Base-by-base conservation (phyloP, 2,888 invertebrate genomes). In the Aporophyla lueneburgensis region DNA sequence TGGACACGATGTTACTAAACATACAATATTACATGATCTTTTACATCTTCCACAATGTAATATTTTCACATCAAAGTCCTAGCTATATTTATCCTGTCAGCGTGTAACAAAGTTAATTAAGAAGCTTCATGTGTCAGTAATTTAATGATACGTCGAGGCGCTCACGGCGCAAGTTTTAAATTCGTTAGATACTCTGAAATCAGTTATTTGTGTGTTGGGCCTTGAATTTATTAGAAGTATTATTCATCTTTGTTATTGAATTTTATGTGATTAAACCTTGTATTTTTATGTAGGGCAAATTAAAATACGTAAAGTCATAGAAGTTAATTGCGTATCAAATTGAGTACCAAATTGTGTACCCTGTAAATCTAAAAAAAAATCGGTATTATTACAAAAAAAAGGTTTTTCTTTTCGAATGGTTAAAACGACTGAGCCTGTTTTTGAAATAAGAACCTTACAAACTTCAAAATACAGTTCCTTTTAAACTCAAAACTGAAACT, bases 151-250 rank as follows among this genome's bases (percentile, higher is more conserved):
- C 46, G 43, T 53, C 58, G 33, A 27, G 54, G n/a, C 54, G 69
- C 65, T 54, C 78, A 19, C 24, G 46, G 53, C 61, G 21, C 54
- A 69, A 53, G 56, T 84, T 84, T 69, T 70, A 80, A 84, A 66
- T 80, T 74, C 69, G 58, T 73, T 84, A 84, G 53, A 70, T 84
- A 84, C 53, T 66, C 56, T 49, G 51, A 79, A 62, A 80, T 78
- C 67, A 59, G n/a, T 54, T 71, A 79, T 80, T 58, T 24, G 71
- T 49, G 54, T 49, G 51, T 43, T 14, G 83, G 40, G 27, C 56
- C 58, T 67, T 62, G 46, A 27, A 67, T 27, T 62, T 58, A 24
- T 67, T 62, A 62, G 3, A 33, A 56, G 12, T 61, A 56, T 27
- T 51, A 62, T 67, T 67, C 7, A 51, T 19, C 51, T 46, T 51